Evolutionary conservation across 1,140 invertebrate species (phyloP).

Genomic region (Drosophila biarmipes): DNA sequence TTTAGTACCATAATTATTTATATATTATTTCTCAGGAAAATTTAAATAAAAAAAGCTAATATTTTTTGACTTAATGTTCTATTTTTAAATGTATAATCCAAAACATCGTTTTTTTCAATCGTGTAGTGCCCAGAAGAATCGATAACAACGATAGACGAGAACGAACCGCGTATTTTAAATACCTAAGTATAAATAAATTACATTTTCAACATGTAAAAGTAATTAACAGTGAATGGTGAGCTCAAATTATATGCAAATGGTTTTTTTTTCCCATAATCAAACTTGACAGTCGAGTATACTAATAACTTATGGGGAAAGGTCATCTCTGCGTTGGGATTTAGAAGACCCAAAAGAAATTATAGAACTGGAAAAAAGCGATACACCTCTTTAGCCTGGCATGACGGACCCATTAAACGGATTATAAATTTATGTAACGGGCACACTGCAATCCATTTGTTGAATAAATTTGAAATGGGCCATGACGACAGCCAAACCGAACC

Average conservation of each 20-base stretch:
- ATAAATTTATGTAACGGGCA: slow-evolving; percentile 69
- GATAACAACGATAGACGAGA: background rate
- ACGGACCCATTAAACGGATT: slow-evolving; percentile 19
- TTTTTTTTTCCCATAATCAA: background rate
- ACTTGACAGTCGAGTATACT: background rate
- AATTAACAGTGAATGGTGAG: slow-evolving; percentile 3
- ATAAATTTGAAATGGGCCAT: slow-evolving; percentile 48
- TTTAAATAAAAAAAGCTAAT: background rate
- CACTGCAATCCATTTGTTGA: slow-evolving; percentile 50
- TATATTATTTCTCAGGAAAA: background rate
- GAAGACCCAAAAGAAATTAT: slow-evolving; percentile 1
- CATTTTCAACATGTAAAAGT: background rate
- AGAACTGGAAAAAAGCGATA: slow-evolving; percentile 2
- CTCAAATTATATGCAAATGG: background rate
- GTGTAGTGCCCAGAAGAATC: background rate
- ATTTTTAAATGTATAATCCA: background rate
- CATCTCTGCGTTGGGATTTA: background rate
- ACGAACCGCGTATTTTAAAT: background rate
- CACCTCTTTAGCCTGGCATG: slow-evolving; percentile 11
- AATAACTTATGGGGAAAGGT: slow-evolving; percentile 19
- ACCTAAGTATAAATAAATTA: background rate
- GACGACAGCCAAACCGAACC: slow-evolving; percentile 12
- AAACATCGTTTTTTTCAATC: no score
- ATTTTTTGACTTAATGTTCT: background rate
- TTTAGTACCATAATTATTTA: no score